Evolutionary conservation across 23 tunicate genomes (phyloP).

Genomic region (Oikopleura dioica): DNA sequence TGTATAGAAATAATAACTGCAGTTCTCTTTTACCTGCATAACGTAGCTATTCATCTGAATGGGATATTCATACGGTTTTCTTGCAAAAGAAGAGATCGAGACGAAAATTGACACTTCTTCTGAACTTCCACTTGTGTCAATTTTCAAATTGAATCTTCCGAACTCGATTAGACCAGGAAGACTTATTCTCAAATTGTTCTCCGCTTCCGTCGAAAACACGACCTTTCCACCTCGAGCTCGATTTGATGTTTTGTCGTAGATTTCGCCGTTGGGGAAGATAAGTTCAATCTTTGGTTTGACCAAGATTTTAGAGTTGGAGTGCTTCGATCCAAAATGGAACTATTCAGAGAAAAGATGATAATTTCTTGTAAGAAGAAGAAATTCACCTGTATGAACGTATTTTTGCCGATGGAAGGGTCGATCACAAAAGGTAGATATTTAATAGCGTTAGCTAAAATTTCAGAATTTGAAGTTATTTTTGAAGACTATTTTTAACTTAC

Average conservation of each 20-base stretch:
- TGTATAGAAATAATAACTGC: neutral
- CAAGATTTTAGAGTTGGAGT: too few relatives aligned
- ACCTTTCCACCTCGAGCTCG: too few relatives aligned
- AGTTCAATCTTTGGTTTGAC: neutral
- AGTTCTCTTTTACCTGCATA: too few relatives aligned
- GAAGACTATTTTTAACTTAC: too few relatives aligned
- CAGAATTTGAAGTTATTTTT: too few relatives aligned
- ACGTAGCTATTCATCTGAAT: neutral
- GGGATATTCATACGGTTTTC: neutral
- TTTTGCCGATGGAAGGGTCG: neutral
- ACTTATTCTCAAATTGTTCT: neutral
- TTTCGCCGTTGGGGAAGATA: neutral
- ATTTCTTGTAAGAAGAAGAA: neutral
- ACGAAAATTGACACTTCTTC: neutral
- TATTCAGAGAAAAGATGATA: neutral
- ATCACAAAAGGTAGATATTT: neutral
- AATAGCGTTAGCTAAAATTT: neutral
- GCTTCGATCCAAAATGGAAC: too few relatives aligned
- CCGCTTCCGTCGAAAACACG: too few relatives aligned
- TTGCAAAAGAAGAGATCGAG: neutral
- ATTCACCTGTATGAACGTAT: neutral
- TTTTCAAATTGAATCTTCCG: slow-evolving; percentile 6
- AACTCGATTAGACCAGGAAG: neutral
- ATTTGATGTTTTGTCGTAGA: too few relatives aligned
- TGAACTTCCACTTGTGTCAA: neutral